These are phyloP conservation scores for Melanargia galathea DNA, from an alignment of 2,888 invertebrate species.

Conservation along the genomic window DNA sequence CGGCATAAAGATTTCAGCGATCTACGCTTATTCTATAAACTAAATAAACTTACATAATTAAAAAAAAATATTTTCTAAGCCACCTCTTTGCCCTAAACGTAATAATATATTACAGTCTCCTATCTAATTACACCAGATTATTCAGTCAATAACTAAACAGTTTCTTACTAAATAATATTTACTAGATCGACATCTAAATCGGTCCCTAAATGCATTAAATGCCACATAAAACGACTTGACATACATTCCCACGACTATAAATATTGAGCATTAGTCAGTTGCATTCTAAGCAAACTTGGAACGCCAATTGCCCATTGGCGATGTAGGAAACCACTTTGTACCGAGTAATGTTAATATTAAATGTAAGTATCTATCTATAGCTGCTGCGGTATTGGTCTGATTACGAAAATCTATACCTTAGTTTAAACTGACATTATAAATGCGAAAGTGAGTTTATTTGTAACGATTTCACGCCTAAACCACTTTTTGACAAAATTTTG, in stretches of 20 bases:
- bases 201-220: constrained; percentile 11
- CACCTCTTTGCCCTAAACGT: no score
- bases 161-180: background rate
- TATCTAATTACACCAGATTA: background rate
- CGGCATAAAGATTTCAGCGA: no score
- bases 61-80: no score
- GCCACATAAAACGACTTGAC: constrained; percentile 27
- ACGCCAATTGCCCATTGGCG: constrained; percentile 11
- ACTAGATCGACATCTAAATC: constrained; percentile 2
- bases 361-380: background rate
- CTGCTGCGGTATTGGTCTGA: background rate
- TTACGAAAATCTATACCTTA: background rate
- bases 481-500: no score
- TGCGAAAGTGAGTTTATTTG: no score
- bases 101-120: no score
- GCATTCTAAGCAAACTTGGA: constrained; percentile 14
- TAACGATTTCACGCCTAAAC: no score
- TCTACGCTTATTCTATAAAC: no score
- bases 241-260: constrained; percentile 30
- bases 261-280: constrained; percentile 17
- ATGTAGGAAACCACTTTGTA: constrained; percentile 8
- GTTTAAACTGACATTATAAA: no score
- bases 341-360: constrained; percentile 6
- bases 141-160: background rate
- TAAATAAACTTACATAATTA: no score